phyloP scores from a whole-genome alignment of 1,140 invertebrate species.

The Centruroides sculpturatus region DNA sequence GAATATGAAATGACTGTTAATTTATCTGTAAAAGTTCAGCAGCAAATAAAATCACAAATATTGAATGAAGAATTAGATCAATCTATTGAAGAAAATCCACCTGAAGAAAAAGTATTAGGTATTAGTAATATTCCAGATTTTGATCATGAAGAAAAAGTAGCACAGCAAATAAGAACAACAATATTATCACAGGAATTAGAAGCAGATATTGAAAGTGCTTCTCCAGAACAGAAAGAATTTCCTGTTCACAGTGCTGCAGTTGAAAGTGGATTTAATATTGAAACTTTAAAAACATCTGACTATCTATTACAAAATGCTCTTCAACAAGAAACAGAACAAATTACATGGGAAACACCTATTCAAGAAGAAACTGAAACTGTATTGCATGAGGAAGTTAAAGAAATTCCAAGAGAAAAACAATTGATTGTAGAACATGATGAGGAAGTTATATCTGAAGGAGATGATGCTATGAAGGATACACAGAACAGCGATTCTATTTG shows the following conservation, averaged over 20 bases:
- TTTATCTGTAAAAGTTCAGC: conserved; percentile 7
- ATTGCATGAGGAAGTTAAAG: conserved; percentile 16
- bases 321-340: conserved; percentile 8
- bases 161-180: conserved; percentile 26
- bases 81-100: conserved; percentile 14
- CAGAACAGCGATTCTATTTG: no score
- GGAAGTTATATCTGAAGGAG: conserved; percentile 3
- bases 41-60: conserved; percentile 15
- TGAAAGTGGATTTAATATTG: not conserved
- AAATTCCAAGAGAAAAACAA: conserved; percentile 25
- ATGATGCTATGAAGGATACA: no score
- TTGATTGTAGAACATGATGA: conserved; percentile 27
- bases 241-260: not conserved
- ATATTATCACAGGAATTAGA: conserved; percentile 28
- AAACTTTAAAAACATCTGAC: not conserved
- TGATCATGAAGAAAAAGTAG: conserved; percentile 23
- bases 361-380: conserved; percentile 29
- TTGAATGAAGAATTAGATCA: conserved; percentile 14
- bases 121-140: not conserved
- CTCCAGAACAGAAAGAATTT: conserved; percentile 21
- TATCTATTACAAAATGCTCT: not conserved
- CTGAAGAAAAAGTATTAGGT: conserved; percentile 12
- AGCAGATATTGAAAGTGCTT: conserved; percentile 27
- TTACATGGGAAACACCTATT: conserved; percentile 44
- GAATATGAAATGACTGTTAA: no score